Evolutionary conservation across 2,888 invertebrate species (phyloP), one percentile per base, ranked within the genome.

Genomic region (Eurois occulta): DNA sequence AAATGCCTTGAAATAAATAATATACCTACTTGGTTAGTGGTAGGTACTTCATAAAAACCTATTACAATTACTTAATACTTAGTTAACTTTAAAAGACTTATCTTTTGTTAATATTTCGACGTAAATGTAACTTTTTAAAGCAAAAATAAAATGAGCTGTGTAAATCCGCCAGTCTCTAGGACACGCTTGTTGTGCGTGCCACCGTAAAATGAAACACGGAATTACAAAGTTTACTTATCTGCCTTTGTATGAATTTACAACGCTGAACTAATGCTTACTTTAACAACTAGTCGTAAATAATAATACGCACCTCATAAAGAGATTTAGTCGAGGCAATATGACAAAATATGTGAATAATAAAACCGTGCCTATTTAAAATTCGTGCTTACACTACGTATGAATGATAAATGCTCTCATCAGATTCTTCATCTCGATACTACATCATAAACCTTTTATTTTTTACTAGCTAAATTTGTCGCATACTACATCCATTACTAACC

Each of bases 141-240:
- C 18, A 72, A 66, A 70, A 55, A 65, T 52, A 46, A 35, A 52
- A 32, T 18, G 28, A 62, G 21, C 32, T n/a, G 3, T 60, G 38
- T 28, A 28, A 35, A 38, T 46, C 62, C 78, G 60, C 43, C 70
- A n/a, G n/a, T n/a, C 21, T 68, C 24, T 58, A 80, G 32, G 71
- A 85, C 89, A 87, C 84, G 87, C 81, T 80, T 76, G 70, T 24
- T 55, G 69, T 68, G 84, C 83, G 85, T 86, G 90, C 77, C 80
- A 82, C 81, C 70, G 78, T 77, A 77, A 84, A 87, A 87, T 87
- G 82, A 85, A 80, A 72, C 80, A 83, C 69, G 32, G 55, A 64
- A 67, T 77, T 72, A 67, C 60, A 66, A 81, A 68, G 75, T 79
- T 67, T 80, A 83, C 78, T 82, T 88, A 89, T 82, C 88, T 88